A percentile compares a stretch with the other conserved stretches of the same genome.
phyloP scores from a whole-genome alignment of 2,888 invertebrate genomes.

The Acrobasis consociella region DNA sequence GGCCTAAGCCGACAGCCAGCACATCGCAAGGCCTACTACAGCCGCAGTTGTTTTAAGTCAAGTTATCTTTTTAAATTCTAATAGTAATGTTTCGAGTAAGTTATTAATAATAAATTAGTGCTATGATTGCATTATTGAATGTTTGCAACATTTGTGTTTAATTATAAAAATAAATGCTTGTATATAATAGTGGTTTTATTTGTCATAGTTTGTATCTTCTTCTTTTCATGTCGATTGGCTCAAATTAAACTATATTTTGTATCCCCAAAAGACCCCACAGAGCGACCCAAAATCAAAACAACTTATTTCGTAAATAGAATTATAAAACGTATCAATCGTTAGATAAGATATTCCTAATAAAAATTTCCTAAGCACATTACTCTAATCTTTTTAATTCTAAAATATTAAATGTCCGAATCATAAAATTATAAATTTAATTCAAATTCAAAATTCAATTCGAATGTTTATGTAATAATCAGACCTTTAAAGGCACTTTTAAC shows the following conservation, averaged over 20 bases:
- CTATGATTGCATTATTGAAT: constrained; percentile 80
- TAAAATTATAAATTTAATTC: no score
- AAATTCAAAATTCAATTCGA: no score
- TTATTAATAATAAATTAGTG: constrained; percentile 67
- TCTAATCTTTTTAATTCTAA: neutral
- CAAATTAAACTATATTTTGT: no score
- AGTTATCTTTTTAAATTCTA: constrained; percentile 64
- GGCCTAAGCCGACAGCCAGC: constrained; percentile 34
- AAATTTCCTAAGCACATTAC: neutral
- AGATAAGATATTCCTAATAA: neutral
- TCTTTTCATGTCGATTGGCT: no score
- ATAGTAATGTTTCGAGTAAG: constrained; percentile 70
- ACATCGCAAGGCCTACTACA: constrained; percentile 47
- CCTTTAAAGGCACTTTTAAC: no score
- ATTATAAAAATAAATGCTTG: constrained; percentile 81
- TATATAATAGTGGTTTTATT: constrained; percentile 59
- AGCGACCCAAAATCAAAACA: neutral
- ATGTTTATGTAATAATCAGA: no score
- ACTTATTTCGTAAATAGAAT: neutral
- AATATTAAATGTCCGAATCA: no score
- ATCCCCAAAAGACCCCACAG: neutral
- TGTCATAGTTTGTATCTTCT: no score
- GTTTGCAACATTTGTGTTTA: constrained; percentile 79
- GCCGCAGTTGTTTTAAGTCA: constrained; percentile 46
- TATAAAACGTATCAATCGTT: neutral